Conservation (phyloP, 2,797 vertebrate species). For the Heteromormyrus szaboi region DNA sequence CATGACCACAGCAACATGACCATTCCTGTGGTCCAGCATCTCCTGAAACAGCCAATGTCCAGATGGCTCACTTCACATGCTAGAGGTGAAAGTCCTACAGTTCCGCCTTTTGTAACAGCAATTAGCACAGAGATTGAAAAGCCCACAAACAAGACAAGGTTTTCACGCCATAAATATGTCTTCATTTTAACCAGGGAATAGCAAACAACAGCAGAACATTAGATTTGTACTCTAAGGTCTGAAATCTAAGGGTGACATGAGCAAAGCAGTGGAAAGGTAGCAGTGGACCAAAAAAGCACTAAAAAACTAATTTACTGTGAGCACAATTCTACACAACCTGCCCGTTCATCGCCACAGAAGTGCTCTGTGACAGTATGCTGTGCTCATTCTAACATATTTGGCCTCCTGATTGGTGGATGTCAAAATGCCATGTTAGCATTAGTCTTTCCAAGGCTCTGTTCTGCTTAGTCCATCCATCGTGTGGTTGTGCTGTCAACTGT, state of each 20-base stretch:
- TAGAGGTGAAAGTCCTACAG: background rate
- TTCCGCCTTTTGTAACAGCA: background rate
- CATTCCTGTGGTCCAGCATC: background rate
- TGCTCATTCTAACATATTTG: background rate
- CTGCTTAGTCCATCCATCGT: background rate
- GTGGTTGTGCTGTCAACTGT: background rate
- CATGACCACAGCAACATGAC: background rate
- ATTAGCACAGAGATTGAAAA: background rate
- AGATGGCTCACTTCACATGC: background rate
- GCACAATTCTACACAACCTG: background rate
- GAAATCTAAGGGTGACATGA: background rate
- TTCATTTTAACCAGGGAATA: background rate
- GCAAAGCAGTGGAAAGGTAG: background rate
- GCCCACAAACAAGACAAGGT: background rate
- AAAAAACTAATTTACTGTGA: background rate
- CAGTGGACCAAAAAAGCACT: background rate
- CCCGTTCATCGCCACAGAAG: background rate
- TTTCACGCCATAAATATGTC: background rate
- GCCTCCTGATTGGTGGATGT: background rate
- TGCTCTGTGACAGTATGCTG: background rate
- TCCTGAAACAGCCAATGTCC: background rate
- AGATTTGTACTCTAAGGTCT: background rate
- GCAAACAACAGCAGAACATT: background rate
- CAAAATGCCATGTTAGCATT: background rate
- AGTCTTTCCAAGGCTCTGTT: background rate